Base-by-base conservation (phyloP, 2,113 vertebrate genomes). In the Protobothrops flavoviridis region DNA sequence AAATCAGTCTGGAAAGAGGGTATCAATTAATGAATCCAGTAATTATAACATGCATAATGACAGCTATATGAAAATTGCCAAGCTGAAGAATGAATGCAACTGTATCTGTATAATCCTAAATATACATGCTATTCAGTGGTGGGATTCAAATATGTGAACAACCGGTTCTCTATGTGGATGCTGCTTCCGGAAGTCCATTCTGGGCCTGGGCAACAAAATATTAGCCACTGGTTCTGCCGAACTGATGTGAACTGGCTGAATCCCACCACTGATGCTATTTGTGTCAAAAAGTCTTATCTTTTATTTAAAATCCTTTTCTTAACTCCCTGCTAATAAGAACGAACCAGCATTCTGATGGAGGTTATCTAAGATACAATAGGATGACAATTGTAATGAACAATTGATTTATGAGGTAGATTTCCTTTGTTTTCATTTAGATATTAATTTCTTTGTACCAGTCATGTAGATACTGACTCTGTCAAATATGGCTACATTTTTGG, bases 11-110 rank as follows among this genome's bases (percentile, higher is more conserved):
- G 93, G 93, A 88, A 81, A n/a, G 61, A 93, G 53, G 90, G 88
- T 91, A 93, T 81, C 93, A 88, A 91, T 64, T 91, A 91, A 85
- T 33, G 87, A 93, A 91, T 93, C 86, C 85, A 90, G 88, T 90
- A 90, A 93, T 93, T 93, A 90, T 61, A 81, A 61, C 91, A 57
- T 93, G 87, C 92, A 59, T 90, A 92, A 74, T 29, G 85, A 92
- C 85, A 94, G 45, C 85, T 85, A 57, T 48, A 90, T 81, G 53
- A 93, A 94, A 55, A 57, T 90, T 92, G 81, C 81, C 26, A 90
- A n/a, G 4, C 29, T 93, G 86, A 89, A 81, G 56, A 85, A 33
- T 86, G 52, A 90, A 74, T 74, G n/a, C 64, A 90, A 43, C 64
- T 87, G 20, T 56, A 59, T 24, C 24, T 8, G 69, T n/a, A 29